These are phyloP conservation scores for Clistopyga incitator DNA, from an alignment of 2,888 invertebrate genomes.

Conservation along the genomic window DNA sequence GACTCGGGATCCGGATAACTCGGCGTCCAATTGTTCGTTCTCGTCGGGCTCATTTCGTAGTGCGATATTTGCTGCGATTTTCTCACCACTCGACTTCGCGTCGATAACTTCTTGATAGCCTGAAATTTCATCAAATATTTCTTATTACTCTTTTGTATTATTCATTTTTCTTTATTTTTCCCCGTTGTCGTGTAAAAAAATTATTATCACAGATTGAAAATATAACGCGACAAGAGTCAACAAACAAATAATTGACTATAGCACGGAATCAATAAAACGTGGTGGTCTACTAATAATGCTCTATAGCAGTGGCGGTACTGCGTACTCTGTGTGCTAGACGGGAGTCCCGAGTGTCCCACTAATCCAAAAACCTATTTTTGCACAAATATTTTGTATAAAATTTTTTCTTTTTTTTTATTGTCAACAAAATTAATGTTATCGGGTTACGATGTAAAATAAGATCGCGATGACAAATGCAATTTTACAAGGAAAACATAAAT, in stretches of 20 bases:
- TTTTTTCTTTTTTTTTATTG: neutral
- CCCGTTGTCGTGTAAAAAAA: no score
- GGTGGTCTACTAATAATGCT: neutral
- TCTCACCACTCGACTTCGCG: conserved; percentile 75
- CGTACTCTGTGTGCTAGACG: neutral
- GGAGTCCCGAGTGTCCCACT: neutral
- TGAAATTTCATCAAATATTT: conserved; percentile 61
- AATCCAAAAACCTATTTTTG: neutral
- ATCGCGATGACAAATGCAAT: neutral
- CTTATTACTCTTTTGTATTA: no score
- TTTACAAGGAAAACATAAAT: neutral
- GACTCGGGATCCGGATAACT: conserved; percentile 76
- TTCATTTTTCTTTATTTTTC: no score
- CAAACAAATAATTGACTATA: neutral
- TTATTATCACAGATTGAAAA: no score
- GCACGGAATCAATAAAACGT: conserved; percentile 16
- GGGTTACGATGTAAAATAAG: neutral
- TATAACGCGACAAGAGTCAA: no score
- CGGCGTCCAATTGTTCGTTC: conserved; percentile 64
- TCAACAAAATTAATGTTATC: neutral
- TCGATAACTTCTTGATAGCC: conserved; percentile 82
- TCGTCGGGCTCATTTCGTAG: conserved; percentile 51
- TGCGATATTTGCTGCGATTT: conserved; percentile 71
- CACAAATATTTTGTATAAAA: neutral
- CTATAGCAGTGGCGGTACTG: conserved; percentile 3